phyloP scores from a whole-genome alignment of 1,140 invertebrate species.

The Gerris buenoi region DNA sequence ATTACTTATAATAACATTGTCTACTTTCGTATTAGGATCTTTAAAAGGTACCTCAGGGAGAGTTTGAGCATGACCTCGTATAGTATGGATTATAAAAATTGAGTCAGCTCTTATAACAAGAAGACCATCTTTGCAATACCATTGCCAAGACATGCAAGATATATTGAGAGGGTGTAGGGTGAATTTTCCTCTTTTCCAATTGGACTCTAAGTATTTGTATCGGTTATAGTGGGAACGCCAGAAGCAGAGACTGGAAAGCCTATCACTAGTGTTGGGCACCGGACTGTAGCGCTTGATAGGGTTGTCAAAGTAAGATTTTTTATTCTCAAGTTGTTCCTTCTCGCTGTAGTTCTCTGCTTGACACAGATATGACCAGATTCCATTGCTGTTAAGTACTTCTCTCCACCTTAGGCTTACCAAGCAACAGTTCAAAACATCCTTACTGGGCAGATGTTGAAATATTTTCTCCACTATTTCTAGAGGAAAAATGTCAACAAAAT shows the following conservation, averaged over 20 bases:
- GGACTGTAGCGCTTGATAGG: slow-evolving; percentile 3
- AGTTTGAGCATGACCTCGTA: not conserved
- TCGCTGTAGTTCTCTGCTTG: not conserved
- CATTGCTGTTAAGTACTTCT: slow-evolving; percentile 15
- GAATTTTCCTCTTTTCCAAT: slow-evolving; percentile 8
- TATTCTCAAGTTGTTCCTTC: not conserved
- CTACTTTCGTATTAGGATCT: not conserved
- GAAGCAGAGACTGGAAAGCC: slow-evolving; percentile 1
- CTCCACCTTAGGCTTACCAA: slow-evolving; percentile 10
- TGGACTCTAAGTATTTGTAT: slow-evolving; percentile 6
- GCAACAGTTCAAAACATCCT: slow-evolving; percentile 11
- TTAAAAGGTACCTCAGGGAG: not conserved
- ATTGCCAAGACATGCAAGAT: not conserved
- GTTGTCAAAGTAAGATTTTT: not conserved
- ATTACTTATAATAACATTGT: not conserved
- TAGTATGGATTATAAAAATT: not conserved
- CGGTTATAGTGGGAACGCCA: slow-evolving; percentile 10
- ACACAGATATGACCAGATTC: slow-evolving; percentile 12
- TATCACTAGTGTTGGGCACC: not conserved
- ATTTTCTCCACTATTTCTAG: slow-evolving; percentile 14
- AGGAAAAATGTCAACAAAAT: slow-evolving; percentile 12
- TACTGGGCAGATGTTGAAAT: slow-evolving; percentile 9
- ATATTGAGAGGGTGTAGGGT: not conserved
- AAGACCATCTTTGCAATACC: slow-evolving; percentile 7
- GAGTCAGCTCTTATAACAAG: not conserved